phyloP scores from a whole-genome alignment of 2,888 invertebrate species.

The Strigamia maritima region DNA sequence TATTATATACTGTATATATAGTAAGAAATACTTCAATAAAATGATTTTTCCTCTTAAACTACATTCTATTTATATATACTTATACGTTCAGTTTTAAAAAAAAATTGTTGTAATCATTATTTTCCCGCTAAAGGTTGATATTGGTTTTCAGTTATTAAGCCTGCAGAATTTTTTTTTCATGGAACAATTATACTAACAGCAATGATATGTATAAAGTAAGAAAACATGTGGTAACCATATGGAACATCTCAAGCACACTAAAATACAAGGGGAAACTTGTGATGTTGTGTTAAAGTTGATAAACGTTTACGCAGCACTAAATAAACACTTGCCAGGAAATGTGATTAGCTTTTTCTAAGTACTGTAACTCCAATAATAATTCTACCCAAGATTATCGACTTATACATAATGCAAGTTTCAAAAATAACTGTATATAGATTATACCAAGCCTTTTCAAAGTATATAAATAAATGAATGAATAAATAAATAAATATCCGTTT shows the following conservation, averaged over 20 bases:
- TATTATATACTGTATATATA: too few relatives aligned
- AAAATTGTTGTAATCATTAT: too few relatives aligned
- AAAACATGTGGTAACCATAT: slow-evolving; percentile 5
- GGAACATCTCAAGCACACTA: neutral
- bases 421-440: too few relatives aligned
- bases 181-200: neutral
- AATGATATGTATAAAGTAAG: neutral
- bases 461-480: too few relatives aligned
- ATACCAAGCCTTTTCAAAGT: too few relatives aligned
- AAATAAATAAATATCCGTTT: too few relatives aligned
- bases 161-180: neutral
- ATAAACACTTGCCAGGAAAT: slow-evolving; percentile 11
- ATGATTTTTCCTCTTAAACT: too few relatives aligned
- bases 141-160: too few relatives aligned
- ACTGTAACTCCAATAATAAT: neutral
- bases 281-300: slow-evolving; percentile 1
- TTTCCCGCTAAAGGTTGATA: too few relatives aligned
- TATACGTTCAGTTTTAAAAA: too few relatives aligned
- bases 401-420: neutral
- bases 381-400: neutral
- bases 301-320: neutral
- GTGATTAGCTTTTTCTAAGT: neutral
- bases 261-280: slow-evolving; percentile 17
- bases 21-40: too few relatives aligned
- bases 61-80: too few relatives aligned